A percentile compares a stretch with the other conserved stretches of the same genome.
Conservation (phyloP, 2,797 vertebrate genomes). For the Threskiornis aethiopicus region DNA sequence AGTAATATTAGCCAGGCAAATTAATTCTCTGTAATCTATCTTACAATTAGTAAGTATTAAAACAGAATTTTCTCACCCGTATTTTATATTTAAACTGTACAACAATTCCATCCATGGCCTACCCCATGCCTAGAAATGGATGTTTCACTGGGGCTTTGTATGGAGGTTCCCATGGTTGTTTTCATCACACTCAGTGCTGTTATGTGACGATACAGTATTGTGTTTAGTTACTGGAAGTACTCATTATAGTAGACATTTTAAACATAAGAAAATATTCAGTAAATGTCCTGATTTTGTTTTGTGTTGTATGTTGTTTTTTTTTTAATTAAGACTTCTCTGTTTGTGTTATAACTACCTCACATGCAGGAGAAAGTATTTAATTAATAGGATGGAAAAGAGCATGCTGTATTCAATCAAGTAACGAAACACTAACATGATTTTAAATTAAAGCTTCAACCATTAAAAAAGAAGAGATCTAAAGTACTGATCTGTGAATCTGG, state of each 20-base stretch:
- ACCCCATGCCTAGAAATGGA: not conserved
- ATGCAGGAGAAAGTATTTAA: not conserved
- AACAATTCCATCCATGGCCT: not conserved
- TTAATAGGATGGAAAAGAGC: not conserved
- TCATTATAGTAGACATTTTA: not conserved
- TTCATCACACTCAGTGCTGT: not conserved
- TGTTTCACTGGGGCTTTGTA: not conserved
- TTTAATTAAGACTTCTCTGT: not conserved
- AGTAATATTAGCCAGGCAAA: not conserved
- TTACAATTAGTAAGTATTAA: not conserved
- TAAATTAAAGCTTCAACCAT: not conserved
- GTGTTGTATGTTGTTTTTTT: not conserved
- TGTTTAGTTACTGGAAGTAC: not conserved
- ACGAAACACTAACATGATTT: not conserved
- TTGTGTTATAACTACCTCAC: not conserved
- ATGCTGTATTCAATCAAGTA: not conserved
- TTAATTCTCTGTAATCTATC: not conserved
- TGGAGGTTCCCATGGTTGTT: not conserved
- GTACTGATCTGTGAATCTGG: not conserved
- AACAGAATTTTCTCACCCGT: not conserved
- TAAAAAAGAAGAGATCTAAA: not conserved
- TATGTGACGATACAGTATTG: not conserved
- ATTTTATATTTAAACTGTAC: not conserved
- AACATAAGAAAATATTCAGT: not conserved
- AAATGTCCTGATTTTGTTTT: not conserved